Percentiles rank a stretch among this genome's conserved stretches.
phyloP scores from a whole-genome alignment of 1,140 invertebrate species.

The Berghia stephanieae region DNA sequence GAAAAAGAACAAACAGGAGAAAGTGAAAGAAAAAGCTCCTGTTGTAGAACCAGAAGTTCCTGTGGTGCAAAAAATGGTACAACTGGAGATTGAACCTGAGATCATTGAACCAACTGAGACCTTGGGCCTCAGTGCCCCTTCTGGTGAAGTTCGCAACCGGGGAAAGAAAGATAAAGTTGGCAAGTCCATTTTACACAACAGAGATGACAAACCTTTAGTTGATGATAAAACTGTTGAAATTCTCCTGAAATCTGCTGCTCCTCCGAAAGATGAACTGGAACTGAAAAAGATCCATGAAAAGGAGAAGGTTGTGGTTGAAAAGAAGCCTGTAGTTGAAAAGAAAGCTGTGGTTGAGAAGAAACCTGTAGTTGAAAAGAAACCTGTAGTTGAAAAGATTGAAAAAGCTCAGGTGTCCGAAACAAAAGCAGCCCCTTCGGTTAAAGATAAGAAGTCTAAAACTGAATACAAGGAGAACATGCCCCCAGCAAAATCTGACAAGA shows the following conservation, averaged over 20 bases:
- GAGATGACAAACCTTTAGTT: slow-evolving; percentile 69
- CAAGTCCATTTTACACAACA: slow-evolving; percentile 76
- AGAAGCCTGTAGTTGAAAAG: slow-evolving; percentile 5
- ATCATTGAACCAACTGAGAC: slow-evolving; percentile 54
- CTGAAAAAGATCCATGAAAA: slow-evolving; percentile 46
- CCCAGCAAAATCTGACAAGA: slow-evolving; percentile 8
- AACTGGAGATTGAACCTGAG: slow-evolving; percentile 60
- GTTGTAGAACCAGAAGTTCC: slow-evolving; percentile 41
- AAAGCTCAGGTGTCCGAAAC: background rate
- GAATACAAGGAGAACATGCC: slow-evolving; percentile 28
- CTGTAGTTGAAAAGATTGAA: slow-evolving; percentile 35
- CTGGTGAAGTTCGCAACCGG: slow-evolving; percentile 30
- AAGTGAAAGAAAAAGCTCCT: slow-evolving; percentile 39
- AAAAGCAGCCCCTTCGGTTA: too few relatives aligned
- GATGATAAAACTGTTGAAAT: slow-evolving; percentile 39
- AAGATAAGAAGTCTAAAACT: slow-evolving; percentile 25
- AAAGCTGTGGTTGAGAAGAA: slow-evolving; percentile 28
- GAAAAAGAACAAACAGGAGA: slow-evolving; percentile 45
- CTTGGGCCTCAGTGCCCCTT: slow-evolving; percentile 33
- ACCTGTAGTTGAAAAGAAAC: background rate
- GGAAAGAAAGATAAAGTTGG: slow-evolving; percentile 43
- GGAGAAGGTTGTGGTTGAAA: slow-evolving; percentile 20
- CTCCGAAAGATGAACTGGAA: slow-evolving; percentile 60
- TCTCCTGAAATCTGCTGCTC: slow-evolving; percentile 41
- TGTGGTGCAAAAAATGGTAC: slow-evolving; percentile 57